These are phyloP conservation scores for Alectoris magna DNA, from an alignment of 2,797 vertebrate species.

Conservation along the genomic window DNA sequence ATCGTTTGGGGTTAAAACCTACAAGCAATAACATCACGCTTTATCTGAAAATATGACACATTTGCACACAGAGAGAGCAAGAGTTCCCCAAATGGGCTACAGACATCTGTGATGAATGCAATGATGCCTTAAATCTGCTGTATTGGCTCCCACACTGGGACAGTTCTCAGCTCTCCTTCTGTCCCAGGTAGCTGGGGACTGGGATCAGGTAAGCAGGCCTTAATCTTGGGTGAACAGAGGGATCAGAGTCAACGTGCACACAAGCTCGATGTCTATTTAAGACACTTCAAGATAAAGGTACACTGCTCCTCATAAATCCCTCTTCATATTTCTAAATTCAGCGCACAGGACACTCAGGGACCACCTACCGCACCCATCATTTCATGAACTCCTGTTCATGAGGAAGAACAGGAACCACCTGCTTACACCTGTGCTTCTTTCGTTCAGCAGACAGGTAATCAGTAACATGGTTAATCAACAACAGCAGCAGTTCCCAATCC, in stretches of 20 bases:
- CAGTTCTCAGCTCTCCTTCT: neutral
- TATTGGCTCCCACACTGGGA: neutral
- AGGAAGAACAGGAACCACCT: neutral
- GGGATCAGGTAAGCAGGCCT: neutral
- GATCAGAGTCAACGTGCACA: neutral
- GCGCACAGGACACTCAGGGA: neutral
- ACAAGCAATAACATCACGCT: neutral
- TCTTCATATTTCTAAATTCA: neutral
- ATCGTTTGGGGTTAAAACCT: neutral
- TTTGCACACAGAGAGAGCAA: neutral
- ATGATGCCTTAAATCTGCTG: neutral
- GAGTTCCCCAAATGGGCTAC: neutral
- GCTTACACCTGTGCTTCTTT: neutral
- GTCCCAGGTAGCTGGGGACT: neutral
- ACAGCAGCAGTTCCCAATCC: neutral
- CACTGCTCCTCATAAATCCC: neutral
- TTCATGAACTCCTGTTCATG: neutral
- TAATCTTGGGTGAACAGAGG: neutral
- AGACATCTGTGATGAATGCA: neutral
- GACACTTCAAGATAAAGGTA: neutral
- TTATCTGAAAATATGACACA: neutral
- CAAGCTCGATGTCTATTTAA: neutral
- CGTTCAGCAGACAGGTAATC: neutral
- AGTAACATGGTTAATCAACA: neutral
- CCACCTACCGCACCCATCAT: accelerated